Evolutionary conservation across 2,888 invertebrate species (phyloP), one percentile per base, ranked within the genome.

Genomic region (Zonitis immaculata): DNA sequence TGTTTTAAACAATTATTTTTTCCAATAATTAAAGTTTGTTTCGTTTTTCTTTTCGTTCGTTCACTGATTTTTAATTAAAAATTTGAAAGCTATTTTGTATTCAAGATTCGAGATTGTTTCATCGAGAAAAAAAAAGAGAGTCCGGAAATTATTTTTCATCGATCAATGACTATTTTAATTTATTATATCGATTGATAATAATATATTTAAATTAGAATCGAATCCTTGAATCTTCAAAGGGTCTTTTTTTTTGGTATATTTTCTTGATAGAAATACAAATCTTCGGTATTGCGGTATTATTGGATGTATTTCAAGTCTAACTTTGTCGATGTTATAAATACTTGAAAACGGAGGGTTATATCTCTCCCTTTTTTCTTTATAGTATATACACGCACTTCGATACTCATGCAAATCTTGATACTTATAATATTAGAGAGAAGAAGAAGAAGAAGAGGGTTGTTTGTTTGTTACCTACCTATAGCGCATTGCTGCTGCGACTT

Each of bases 371-470:
- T n/a, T n/a, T n/a, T n/a, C n/a, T n/a, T n/a, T n/a, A n/a, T n/a
- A n/a, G n/a, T n/a, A n/a, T n/a, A n/a, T 58, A 59, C 61, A 59
- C 61, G 59, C 59, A 61, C 57, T 55, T 57, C 59, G 54, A 60
- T 60, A 54, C 54, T 56, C 61, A 61, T 61, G 61, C 61, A 61
- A 61, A 61, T 61, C 61, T 57, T 49, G n/a, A n/a, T n/a, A n/a
- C n/a, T n/a, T n/a, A n/a, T n/a, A n/a, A n/a, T n/a, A n/a, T n/a
- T n/a, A n/a, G n/a, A n/a, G n/a, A n/a, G n/a, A n/a, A n/a, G n/a
- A n/a, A n/a, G n/a, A n/a, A n/a, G n/a, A n/a, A n/a, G n/a, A n/a
- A n/a, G n/a, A n/a, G n/a, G n/a, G n/a, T n/a, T n/a, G n/a, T n/a
- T n/a, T n/a, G n/a, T n/a, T n/a, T n/a, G n/a, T n/a, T n/a, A n/a